Evolutionary conservation across 1,140 invertebrate species (phyloP).

Genomic region (Nephotettix cincticeps): DNA sequence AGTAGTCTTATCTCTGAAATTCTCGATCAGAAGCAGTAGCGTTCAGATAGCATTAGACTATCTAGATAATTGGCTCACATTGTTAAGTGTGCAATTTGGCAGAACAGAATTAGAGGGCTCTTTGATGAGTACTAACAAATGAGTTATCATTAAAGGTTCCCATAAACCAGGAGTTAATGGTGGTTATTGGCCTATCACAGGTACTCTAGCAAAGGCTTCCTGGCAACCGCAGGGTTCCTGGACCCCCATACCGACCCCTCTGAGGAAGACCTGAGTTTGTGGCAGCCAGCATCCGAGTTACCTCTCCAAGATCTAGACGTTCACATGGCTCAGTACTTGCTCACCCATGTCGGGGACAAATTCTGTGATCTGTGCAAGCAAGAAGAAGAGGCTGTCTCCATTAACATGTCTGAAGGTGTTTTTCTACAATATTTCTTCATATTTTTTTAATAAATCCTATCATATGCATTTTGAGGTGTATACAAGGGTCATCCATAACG

Average conservation of each 20-base stretch:
- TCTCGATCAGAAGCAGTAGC: too few relatives aligned
- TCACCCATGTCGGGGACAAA: not conserved
- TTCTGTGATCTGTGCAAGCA: constrained; percentile 61
- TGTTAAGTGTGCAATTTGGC: too few relatives aligned
- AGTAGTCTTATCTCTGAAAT: too few relatives aligned
- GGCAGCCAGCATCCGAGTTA: constrained; percentile 52
- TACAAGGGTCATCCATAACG: not conserved
- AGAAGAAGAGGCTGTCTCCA: constrained; percentile 54
- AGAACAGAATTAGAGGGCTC: too few relatives aligned
- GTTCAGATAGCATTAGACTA: too few relatives aligned
- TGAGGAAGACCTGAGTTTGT: constrained; percentile 56
- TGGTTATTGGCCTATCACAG: too few relatives aligned
- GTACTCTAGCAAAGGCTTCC: constrained; percentile 52
- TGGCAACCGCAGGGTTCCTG: constrained; percentile 60
- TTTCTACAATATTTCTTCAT: not conserved
- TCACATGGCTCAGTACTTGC: not conserved
- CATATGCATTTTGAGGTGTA: not conserved
- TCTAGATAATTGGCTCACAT: too few relatives aligned
- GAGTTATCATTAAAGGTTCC: too few relatives aligned
- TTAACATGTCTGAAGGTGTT: constrained; percentile 43
- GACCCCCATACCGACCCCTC: constrained; percentile 54
- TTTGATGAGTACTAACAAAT: too few relatives aligned
- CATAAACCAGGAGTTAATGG: too few relatives aligned
- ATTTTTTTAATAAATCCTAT: not conserved
- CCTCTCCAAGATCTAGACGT: not conserved